Evolutionary conservation across 1,140 invertebrate genomes (phyloP).

Genomic region (Eriosoma lanigerum): DNA sequence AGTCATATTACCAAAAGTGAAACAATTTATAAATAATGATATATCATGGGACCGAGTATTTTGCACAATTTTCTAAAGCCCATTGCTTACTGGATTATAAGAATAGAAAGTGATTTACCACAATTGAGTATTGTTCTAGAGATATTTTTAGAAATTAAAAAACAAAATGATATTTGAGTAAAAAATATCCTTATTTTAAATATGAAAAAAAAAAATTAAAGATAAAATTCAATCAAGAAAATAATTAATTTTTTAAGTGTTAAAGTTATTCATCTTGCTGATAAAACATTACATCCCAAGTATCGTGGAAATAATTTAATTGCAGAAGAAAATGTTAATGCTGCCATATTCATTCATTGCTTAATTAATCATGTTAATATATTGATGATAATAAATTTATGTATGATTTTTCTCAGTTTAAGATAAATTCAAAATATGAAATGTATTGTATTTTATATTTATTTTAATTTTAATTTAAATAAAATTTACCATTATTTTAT

Average conservation of each 20-base stretch:
- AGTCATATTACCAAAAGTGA: background rate
- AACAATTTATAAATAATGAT: background rate
- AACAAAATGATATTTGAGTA: background rate
- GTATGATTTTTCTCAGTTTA: slow-evolving; percentile 14
- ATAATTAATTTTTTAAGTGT: background rate
- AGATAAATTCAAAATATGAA: slow-evolving; percentile 3
- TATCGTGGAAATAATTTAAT: slow-evolving; percentile 8
- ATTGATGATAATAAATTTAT: slow-evolving; percentile 26
- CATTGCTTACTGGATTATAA: background rate
- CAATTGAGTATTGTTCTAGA: background rate
- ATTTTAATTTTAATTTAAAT: too few relatives aligned
- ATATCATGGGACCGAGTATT: background rate
- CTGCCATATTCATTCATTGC: slow-evolving; percentile 17
- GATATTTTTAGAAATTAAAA: slow-evolving; percentile 20
- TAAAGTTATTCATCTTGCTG: slow-evolving; percentile 27
- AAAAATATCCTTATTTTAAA: background rate
- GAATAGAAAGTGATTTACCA: background rate
- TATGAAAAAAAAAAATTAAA: background rate
- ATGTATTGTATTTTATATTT: too few relatives aligned
- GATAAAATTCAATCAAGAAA: slow-evolving; percentile 21
- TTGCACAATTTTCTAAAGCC: background rate
- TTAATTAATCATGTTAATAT: background rate
- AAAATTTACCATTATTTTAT: too few relatives aligned
- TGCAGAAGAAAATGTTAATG: slow-evolving; percentile 30
- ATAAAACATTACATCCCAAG: slow-evolving; percentile 15